These are phyloP conservation scores for Cephus nigrinus DNA, from an alignment of 2,888 invertebrate genomes.

Conservation along the genomic window DNA sequence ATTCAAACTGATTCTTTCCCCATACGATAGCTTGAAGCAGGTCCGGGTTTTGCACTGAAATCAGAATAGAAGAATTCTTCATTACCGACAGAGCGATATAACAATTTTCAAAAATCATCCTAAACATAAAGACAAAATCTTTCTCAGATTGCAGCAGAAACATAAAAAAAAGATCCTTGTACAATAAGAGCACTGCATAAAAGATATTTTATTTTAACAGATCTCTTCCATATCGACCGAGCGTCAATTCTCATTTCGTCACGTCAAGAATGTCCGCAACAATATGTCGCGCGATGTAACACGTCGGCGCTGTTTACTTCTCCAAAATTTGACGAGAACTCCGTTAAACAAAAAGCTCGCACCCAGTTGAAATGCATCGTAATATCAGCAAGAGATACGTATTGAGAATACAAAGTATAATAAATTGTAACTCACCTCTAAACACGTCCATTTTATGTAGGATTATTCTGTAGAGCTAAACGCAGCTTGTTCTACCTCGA, in stretches of 20 bases:
- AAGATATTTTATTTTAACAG: neutral
- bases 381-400: neutral
- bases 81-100: neutral
- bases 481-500: neutral
- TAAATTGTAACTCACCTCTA: conserved; percentile 1
- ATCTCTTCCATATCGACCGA: neutral
- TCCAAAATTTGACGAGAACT: neutral
- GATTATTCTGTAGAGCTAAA: neutral
- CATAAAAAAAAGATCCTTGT: neutral
- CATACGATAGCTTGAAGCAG: conserved; percentile 15
- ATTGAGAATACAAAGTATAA: neutral
- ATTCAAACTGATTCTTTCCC: conserved; percentile 14
- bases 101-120: neutral
- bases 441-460: conserved; percentile 11
- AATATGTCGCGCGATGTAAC: neutral
- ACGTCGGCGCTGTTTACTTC: neutral
- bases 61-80: conserved; percentile 4
- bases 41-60: conserved; percentile 15
- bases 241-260: neutral
- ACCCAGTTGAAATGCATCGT: neutral
- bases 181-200: neutral
- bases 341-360: neutral
- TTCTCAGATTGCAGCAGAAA: neutral
- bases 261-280: neutral
- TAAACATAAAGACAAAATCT: neutral